These are phyloP conservation scores for Amazona finschi DNA, from an alignment of 2,797 vertebrate genomes.

Conservation along the genomic window DNA sequence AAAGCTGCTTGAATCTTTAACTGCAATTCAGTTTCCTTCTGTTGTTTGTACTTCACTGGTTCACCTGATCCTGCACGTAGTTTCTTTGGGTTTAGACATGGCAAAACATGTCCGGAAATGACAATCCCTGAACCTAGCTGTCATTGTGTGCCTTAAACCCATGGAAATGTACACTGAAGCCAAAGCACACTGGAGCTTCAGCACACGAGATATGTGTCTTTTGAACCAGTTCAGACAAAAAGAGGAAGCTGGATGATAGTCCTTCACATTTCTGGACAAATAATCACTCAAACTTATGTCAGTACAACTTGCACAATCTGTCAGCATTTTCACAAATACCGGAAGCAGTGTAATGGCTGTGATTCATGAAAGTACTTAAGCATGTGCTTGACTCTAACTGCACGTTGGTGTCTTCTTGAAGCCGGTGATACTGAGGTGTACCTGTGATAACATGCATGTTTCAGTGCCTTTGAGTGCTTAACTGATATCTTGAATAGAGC, in stretches of 20 bases:
- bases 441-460: background rate
- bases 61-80: background rate
- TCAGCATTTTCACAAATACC: background rate
- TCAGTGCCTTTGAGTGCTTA: background rate
- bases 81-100: background rate
- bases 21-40: background rate
- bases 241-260: background rate
- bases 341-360: background rate
- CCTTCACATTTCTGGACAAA: background rate
- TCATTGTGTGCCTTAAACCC: background rate
- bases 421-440: background rate
- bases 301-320: background rate
- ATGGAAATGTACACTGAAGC: background rate
- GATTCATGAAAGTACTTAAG: background rate
- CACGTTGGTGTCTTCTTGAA: background rate
- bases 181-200: background rate
- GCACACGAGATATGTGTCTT: background rate
- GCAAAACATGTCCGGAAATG: background rate
- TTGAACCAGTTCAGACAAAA: background rate
- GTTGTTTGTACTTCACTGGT: background rate
- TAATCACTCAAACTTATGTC: background rate
- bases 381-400: background rate
- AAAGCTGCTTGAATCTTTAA: background rate
- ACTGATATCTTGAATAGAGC: background rate
- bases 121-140: background rate